phyloP scores from a whole-genome alignment of 2,113 vertebrate species.

The Microtus richardsoni region DNA sequence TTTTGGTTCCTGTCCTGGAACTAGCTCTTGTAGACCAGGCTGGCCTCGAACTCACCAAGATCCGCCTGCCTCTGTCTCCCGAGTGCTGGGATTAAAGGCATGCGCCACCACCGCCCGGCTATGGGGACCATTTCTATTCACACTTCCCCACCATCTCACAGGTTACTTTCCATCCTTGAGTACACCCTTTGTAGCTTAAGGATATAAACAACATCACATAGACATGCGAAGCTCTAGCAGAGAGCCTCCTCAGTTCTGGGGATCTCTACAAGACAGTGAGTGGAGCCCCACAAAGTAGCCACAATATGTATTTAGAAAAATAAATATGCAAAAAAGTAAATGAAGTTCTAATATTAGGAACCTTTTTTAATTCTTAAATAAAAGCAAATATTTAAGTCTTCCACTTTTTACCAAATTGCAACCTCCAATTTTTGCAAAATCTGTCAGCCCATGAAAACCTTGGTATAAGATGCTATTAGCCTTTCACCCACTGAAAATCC shows the following conservation, averaged over 20 bases:
- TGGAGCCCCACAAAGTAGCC: not conserved
- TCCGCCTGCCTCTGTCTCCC: no score
- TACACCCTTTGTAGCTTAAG: not conserved
- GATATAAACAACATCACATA: not conserved
- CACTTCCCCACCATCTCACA: not conserved
- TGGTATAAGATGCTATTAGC: not conserved
- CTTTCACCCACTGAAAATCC: not conserved
- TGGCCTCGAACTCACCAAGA: no score
- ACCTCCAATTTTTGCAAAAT: not conserved
- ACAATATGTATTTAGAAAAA: not conserved
- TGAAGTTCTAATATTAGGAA: not conserved
- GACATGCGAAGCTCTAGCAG: not conserved
- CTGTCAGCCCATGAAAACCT: not conserved
- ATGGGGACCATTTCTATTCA: not conserved
- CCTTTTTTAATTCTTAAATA: conserved; percentile 17
- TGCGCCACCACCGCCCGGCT: no score
- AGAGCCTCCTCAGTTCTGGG: not conserved
- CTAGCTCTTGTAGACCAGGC: no score
- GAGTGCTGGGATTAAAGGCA: no score
- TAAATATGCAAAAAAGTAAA: not conserved
- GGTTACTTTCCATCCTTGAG: not conserved
- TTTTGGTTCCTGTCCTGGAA: no score
- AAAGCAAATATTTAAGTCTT: not conserved
- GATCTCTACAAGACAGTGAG: not conserved
- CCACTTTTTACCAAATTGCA: not conserved